A percentile compares a stretch with the other conserved stretches of the same genome.
These are phyloP conservation scores for Harlomillsia oculata DNA, from an alignment of 1,140 invertebrate genomes.

Conservation along the genomic window DNA sequence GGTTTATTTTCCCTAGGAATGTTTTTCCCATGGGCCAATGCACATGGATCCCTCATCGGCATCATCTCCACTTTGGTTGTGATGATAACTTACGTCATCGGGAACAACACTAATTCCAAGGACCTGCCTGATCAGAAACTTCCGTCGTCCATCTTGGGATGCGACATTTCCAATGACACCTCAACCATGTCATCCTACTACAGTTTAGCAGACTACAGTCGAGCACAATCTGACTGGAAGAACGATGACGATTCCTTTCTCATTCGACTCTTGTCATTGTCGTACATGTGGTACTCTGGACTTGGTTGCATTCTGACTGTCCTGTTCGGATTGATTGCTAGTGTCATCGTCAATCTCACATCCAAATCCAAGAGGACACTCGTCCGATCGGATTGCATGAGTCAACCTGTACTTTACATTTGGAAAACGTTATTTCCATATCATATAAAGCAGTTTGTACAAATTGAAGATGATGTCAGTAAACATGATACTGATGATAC, in stretches of 20 bases:
- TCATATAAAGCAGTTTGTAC: not conserved
- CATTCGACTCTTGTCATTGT: conserved; percentile 18
- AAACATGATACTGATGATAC: too few relatives aligned
- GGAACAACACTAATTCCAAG: conserved; percentile 10
- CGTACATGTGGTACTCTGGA: conserved; percentile 22
- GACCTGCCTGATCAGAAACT: conserved; percentile 20
- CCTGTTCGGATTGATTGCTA: conserved; percentile 15
- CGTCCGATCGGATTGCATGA: conserved; percentile 8
- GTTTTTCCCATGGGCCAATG: conserved; percentile 26
- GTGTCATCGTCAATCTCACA: not conserved
- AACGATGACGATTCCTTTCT: conserved; percentile 13
- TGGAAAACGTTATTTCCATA: not conserved
- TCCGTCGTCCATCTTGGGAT: not conserved
- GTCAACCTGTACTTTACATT: conserved; percentile 3
- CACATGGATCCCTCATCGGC: conserved; percentile 19
- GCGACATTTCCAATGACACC: not conserved
- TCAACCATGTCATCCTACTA: not conserved
- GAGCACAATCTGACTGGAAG: conserved; percentile 22
- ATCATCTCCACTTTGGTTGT: conserved; percentile 11
- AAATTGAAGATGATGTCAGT: too few relatives aligned
- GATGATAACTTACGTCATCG: conserved; percentile 19
- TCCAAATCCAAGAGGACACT: not conserved
- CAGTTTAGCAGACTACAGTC: not conserved
- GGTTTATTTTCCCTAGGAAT: conserved; percentile 28
- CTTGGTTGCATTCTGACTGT: conserved; percentile 12